Evolutionary conservation across 2,888 invertebrate genomes (phyloP), one percentile per base, ranked within the genome.

Genomic region (Dicroscelio sp.): DNA sequence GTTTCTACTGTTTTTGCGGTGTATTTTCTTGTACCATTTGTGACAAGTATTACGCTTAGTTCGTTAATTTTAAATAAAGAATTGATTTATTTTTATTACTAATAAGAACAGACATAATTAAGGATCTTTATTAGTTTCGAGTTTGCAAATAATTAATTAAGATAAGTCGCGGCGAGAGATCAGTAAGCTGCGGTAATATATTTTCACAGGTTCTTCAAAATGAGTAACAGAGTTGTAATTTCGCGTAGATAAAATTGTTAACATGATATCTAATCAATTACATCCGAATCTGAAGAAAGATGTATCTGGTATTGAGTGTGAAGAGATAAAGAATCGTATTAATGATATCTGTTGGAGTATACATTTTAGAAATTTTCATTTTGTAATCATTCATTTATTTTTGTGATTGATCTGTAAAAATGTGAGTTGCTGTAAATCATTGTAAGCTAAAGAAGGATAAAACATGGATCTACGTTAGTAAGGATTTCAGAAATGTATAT

Each of bases 51-150:
- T n/a, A n/a, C 25, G 58, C 25, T 58, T 6, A 27, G 25, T 23
- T 25, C 58, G 58, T 58, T 25, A 5, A 25, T 58, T 58, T 58
- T 5, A 27, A 27, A 69, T 25, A 23, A 35, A 31, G 69, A 35
- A 69, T 69, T 25, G 38, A 69, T 38, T 69, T 38, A 69, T 69
- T 69, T 69, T 69, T 38, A 69, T 25, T 69, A 23, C 69, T 10
- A 69, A 23, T 25, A 38, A 23, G 23, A 43, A 25, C 25, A 38
- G 43, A n/a, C n/a, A 43, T 23, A 35, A 69, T 69, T 38, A 38
- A n/a, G 31, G 25, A 23, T 17, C 43, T 38, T 69, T 69, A 69
- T 69, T 69, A 38, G 69, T 69, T 38, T 43, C 38, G 23, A 38
- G 31, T 65, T 35, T 69, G 25, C 2, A 25, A 69, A 14, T 38